Conservation (phyloP, 2,888 invertebrate genomes). For the Leuctra nigra region DNA sequence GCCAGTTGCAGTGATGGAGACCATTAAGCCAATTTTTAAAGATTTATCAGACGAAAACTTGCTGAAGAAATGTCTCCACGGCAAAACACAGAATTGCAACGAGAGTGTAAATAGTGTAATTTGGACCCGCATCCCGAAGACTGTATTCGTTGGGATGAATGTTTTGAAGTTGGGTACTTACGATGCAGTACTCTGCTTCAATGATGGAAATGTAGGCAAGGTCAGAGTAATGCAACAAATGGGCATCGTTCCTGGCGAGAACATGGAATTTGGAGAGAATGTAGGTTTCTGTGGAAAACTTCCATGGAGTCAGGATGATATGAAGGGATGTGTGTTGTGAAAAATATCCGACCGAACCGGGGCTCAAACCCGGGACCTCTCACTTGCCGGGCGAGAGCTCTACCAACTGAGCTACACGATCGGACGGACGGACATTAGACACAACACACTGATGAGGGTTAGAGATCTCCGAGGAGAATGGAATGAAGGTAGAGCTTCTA, state of each 20-base stretch:
- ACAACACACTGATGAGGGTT: too few relatives aligned
- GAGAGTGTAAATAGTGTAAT: conserved; percentile 20
- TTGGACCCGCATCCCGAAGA: conserved; percentile 23
- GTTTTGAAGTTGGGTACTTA: conserved; percentile 15
- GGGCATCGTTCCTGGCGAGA: background rate
- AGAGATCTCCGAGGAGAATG: too few relatives aligned
- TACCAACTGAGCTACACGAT: too few relatives aligned
- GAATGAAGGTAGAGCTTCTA: too few relatives aligned
- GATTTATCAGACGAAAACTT: conserved; percentile 16
- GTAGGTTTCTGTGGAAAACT: too few relatives aligned
- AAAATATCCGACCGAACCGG: too few relatives aligned
- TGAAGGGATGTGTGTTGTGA: too few relatives aligned
- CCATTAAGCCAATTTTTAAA: conserved; percentile 24
- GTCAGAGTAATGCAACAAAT: background rate
- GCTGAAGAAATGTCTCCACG: conserved; percentile 18
- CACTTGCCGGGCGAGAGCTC: too few relatives aligned
- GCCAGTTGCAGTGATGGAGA: conserved; percentile 19
- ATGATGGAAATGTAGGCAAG: conserved; percentile 20
- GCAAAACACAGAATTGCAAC: conserved; percentile 19
- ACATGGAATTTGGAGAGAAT: too few relatives aligned
- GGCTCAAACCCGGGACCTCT: too few relatives aligned
- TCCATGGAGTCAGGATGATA: too few relatives aligned
- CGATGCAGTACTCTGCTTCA: conserved; percentile 22
- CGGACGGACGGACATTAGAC: too few relatives aligned
- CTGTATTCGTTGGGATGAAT: conserved; percentile 21